These are phyloP conservation scores for Diorhabda sublineata DNA, from an alignment of 1,140 invertebrate species.

Conservation along the genomic window DNA sequence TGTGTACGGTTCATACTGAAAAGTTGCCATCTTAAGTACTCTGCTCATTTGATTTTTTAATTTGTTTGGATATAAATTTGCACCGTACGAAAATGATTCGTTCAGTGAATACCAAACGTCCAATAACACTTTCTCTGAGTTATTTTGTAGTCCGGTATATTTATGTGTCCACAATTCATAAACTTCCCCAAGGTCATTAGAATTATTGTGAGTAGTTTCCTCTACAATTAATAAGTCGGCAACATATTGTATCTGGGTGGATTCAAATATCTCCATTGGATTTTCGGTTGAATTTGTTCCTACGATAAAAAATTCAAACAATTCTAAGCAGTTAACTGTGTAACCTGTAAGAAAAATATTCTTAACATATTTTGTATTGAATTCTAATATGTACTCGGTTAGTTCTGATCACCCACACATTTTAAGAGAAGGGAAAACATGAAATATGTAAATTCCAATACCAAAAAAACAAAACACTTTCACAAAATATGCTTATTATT, in stretches of 20 bases:
- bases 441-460: too few species aligned
- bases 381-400: too few species aligned
- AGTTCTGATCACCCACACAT: too few species aligned
- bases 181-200: not conserved
- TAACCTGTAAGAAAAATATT: too few species aligned
- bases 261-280: constrained; percentile 25
- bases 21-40: constrained; percentile 29
- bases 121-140: constrained; percentile 23
- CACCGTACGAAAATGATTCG: constrained; percentile 26
- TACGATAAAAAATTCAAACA: too few species aligned
- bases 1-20: constrained; percentile 36
- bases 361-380: too few species aligned
- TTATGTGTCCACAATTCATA: constrained; percentile 33
- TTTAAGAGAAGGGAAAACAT: too few species aligned
- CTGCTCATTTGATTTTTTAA: constrained; percentile 34
- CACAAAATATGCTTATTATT: too few species aligned
- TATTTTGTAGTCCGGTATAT: constrained; percentile 27
- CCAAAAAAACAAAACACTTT: too few species aligned
- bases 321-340: too few species aligned
- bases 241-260: constrained; percentile 27
- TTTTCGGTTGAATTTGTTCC: not conserved
- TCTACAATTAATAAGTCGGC: constrained; percentile 27
- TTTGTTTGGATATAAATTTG: constrained; percentile 38
- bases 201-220: not conserved
- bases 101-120: constrained; percentile 36